These are phyloP conservation scores for Rhizoglyphus robini DNA, from an alignment of 1,140 invertebrate species.

Conservation along the genomic window DNA sequence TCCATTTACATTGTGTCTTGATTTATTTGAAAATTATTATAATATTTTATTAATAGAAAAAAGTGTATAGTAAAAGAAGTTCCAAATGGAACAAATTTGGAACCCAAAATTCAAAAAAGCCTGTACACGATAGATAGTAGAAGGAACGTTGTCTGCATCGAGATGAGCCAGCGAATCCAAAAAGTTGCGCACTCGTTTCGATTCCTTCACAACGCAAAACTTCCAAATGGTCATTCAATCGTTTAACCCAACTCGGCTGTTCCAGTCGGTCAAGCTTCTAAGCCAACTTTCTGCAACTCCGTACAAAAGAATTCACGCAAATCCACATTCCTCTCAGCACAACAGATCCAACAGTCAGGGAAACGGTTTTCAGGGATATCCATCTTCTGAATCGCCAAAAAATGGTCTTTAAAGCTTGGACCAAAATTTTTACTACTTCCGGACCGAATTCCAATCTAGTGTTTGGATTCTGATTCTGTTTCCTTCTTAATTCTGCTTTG, in stretches of 20 bases:
- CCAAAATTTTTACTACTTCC: not conserved
- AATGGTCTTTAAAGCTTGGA: not conserved
- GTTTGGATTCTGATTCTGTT: not conserved
- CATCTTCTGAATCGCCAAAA: not conserved
- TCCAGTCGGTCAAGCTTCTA: not conserved
- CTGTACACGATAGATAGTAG: too few relatives aligned
- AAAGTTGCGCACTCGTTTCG: too few relatives aligned
- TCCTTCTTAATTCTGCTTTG: not conserved
- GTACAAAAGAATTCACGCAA: not conserved
- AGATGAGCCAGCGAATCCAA: too few relatives aligned
- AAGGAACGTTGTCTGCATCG: too few relatives aligned
- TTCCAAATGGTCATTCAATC: not conserved
- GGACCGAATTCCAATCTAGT: conserved; percentile 4
- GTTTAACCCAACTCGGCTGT: not conserved
- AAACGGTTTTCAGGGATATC: not conserved
- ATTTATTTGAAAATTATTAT: too few relatives aligned
- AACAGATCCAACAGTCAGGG: conserved; percentile 6
- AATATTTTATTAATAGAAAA: too few relatives aligned
- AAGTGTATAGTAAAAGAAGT: too few relatives aligned
- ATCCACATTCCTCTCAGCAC: not conserved
- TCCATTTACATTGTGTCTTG: too few relatives aligned
- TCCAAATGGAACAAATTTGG: too few relatives aligned
- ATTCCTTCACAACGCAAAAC: not conserved
- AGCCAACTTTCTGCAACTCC: not conserved
- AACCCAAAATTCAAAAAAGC: too few relatives aligned